Conservation (phyloP, 2,888 invertebrate genomes). For the Ceriagrion tenellum region DNA sequence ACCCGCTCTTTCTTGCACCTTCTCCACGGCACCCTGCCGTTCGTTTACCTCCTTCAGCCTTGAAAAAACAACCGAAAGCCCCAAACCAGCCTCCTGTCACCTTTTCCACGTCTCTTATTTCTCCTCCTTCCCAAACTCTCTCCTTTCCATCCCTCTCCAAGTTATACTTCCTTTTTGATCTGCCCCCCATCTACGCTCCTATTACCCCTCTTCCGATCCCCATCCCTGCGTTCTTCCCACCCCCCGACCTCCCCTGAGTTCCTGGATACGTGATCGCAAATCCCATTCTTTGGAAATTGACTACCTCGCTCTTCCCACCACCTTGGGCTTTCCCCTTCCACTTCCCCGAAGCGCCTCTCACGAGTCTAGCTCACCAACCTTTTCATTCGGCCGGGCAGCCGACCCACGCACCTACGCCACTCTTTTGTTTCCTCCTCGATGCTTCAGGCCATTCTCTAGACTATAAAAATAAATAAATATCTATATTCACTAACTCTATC, state of each 20-base stretch:
- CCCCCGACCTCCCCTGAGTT: background rate
- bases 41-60: background rate
- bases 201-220: background rate
- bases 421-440: background rate
- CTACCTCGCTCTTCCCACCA: background rate
- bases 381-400: background rate
- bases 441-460: background rate
- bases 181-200: background rate
- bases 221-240: background rate
- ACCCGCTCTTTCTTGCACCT: background rate
- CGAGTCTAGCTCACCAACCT: background rate
- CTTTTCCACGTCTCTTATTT: background rate
- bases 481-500: background rate
- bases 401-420: background rate
- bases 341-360: background rate
- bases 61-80: background rate
- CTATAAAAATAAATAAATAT: background rate
- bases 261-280: constrained; percentile 34
- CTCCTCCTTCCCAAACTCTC: background rate
- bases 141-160: background rate
- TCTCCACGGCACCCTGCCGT: background rate
- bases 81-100: background rate
- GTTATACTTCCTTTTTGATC: background rate
- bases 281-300: constrained; percentile 17
- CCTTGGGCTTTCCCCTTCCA: background rate